A percentile compares a stretch with the other conserved stretches of the same genome.
phyloP scores from a whole-genome alignment of 2,888 invertebrate genomes.

The Agriopis marginaria region DNA sequence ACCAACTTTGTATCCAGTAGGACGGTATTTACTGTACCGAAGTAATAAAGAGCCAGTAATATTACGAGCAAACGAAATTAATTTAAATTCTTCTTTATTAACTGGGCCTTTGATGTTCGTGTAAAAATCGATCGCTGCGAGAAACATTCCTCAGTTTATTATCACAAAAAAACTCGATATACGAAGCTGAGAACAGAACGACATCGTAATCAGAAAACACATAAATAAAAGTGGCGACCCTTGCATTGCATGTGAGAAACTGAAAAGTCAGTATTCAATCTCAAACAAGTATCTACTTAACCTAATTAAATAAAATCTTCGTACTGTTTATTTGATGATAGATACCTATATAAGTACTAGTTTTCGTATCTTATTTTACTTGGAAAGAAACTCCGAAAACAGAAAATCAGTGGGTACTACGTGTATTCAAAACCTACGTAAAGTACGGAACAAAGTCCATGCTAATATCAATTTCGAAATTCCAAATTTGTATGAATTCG shows the following conservation, averaged over 20 bases:
- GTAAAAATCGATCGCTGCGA: constrained; percentile 25
- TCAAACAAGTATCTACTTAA: not conserved
- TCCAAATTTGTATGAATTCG: too few relatives aligned
- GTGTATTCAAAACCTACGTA: too few relatives aligned
- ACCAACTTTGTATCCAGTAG: not conserved
- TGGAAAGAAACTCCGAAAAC: too few relatives aligned
- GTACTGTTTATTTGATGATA: too few relatives aligned
- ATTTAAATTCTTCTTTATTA: not conserved
- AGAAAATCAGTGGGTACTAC: not conserved
- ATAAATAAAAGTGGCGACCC: constrained; percentile 64
- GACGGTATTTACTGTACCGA: not conserved
- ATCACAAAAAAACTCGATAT: constrained; percentile 49
- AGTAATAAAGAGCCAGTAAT: not conserved
- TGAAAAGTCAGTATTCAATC: constrained; percentile 51
- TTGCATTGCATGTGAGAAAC: constrained; percentile 55
- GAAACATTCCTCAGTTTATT: constrained; percentile 39
- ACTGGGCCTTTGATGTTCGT: constrained; percentile 30
- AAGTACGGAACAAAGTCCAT: too few relatives aligned
- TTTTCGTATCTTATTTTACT: too few relatives aligned
- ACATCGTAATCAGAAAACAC: constrained; percentile 57
- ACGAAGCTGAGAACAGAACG: constrained; percentile 54
- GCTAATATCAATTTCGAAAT: too few relatives aligned
- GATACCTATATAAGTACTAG: too few relatives aligned
- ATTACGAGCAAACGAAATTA: constrained; percentile 3
- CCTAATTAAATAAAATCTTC: not conserved